These are phyloP conservation scores for Xestia c-nigrum DNA, from an alignment of 2,888 invertebrate species.

Conservation along the genomic window DNA sequence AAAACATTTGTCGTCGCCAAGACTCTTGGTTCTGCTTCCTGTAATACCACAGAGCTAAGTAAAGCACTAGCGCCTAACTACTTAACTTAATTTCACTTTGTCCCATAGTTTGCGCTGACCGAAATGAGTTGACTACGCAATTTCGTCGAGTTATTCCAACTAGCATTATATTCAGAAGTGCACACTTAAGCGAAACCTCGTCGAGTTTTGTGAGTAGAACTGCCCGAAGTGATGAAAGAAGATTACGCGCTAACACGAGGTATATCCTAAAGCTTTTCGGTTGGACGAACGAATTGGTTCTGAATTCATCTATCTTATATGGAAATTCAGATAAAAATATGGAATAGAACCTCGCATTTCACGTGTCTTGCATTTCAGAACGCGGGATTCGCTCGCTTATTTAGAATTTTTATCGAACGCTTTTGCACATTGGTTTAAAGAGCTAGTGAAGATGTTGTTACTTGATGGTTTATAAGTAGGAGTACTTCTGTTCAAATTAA, in stretches of 20 bases:
- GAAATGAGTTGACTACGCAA: slow-evolving; percentile 41
- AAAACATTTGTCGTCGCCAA: neutral
- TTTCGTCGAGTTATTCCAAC: slow-evolving; percentile 40
- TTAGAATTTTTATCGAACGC: slow-evolving; percentile 21
- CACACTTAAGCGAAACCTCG: slow-evolving; percentile 39
- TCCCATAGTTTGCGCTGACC: slow-evolving; percentile 34
- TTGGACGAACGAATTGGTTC: slow-evolving; percentile 74
- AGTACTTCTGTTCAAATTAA: neutral
- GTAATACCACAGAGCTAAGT: slow-evolving; percentile 27
- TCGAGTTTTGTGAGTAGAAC: slow-evolving; percentile 64
- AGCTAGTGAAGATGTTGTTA: neutral
- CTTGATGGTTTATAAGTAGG: neutral
- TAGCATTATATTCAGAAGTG: slow-evolving; percentile 33
- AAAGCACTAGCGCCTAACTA: slow-evolving; percentile 30
- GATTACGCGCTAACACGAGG: slow-evolving; percentile 72
- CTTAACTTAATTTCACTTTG: slow-evolving; percentile 46
- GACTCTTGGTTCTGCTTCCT: slow-evolving; percentile 7
- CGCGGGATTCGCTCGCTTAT: slow-evolving; percentile 10
- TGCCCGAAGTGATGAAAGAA: slow-evolving; percentile 66
- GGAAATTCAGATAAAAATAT: slow-evolving; percentile 60
- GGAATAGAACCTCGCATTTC: slow-evolving; percentile 42
- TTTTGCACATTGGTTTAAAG: neutral
- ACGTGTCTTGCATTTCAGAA: slow-evolving; percentile 30
- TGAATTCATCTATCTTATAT: slow-evolving; percentile 70
- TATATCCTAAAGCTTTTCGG: slow-evolving; percentile 71